Percentiles rank a stretch among this genome's conserved stretches.
Evolutionary conservation across 2,888 invertebrate genomes (phyloP).

Genomic region (Epistrophella euchroma): DNA sequence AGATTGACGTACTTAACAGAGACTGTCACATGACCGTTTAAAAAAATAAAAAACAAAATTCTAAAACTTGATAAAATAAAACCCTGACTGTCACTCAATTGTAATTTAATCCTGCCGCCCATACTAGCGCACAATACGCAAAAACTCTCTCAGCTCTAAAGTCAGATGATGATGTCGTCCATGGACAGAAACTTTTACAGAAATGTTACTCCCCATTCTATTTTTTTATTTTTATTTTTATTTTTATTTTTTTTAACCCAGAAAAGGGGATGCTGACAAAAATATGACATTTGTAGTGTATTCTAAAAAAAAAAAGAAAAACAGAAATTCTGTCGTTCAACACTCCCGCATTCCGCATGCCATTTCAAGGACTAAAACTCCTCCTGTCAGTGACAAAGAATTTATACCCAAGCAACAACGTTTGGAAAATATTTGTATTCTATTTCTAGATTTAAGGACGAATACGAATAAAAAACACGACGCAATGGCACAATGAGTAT

Average conservation of each 20-base stretch:
- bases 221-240: background rate
- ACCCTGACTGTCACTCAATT: conserved; percentile 31
- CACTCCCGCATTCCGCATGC: conserved; percentile 8
- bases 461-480: background rate
- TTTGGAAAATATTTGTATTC: conserved; percentile 30
- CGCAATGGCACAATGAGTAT: conserved; percentile 6
- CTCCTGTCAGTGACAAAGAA: conserved; percentile 4
- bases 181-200: conserved; percentile 13
- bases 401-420: conserved; percentile 27
- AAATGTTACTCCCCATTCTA: conserved; percentile 30
- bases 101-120: conserved; percentile 37
- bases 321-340: background rate
- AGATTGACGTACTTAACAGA: conserved; percentile 14
- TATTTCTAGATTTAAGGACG: background rate
- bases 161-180: conserved; percentile 19
- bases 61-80: background rate
- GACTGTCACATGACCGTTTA: conserved; percentile 17
- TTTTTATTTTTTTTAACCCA: background rate
- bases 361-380: conserved; percentile 16
- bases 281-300: conserved; percentile 18
- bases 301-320: background rate
- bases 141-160: background rate
- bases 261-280: conserved; percentile 7
- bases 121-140: background rate
- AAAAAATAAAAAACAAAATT: conserved; percentile 4